Conservation (phyloP, 2,797 vertebrate genomes). For the Enteromius fasciolatus region DNA sequence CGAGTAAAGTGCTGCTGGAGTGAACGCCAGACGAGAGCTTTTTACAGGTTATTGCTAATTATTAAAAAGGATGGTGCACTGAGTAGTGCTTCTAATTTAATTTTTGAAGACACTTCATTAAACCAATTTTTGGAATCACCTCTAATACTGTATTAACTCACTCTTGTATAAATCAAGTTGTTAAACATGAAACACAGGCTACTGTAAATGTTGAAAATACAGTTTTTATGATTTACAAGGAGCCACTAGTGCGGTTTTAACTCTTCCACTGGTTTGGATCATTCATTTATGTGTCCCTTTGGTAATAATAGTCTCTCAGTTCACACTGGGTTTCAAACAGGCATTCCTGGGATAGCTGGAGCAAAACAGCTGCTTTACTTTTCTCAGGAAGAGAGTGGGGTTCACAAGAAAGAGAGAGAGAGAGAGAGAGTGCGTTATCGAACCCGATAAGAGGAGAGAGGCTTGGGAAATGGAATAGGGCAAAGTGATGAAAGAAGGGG, state of each 20-base stretch:
- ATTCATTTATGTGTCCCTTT: conserved; percentile 1
- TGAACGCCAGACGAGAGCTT: conserved; percentile 55
- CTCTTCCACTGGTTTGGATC: not conserved
- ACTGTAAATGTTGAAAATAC: not conserved
- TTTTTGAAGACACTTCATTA: not conserved
- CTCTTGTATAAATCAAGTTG: not conserved
- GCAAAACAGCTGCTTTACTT: conserved; percentile 73
- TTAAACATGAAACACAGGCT: not conserved
- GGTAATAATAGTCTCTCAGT: conserved; percentile 43
- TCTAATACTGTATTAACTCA: not conserved
- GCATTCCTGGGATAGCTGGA: conserved; percentile 71
- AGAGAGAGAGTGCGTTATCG: conserved; percentile 2
- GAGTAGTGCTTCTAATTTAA: not conserved
- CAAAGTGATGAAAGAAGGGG: conserved; percentile 74
- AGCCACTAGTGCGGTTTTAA: conserved; percentile 2
- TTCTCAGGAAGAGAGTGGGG: conserved; percentile 48
- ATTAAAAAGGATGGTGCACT: not conserved
- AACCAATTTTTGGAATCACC: not conserved
- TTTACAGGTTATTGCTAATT: not conserved
- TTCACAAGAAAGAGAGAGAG: not conserved
- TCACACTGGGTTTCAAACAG: conserved; percentile 30
- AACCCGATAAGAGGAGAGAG: conserved; percentile 25
- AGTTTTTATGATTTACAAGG: not conserved
- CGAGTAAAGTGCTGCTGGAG: conserved; percentile 71
- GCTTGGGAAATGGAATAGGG: conserved; percentile 21